These are phyloP conservation scores for Drosophila yakuba DNA, from an alignment of 1,140 invertebrate genomes.

Conservation along the genomic window DNA sequence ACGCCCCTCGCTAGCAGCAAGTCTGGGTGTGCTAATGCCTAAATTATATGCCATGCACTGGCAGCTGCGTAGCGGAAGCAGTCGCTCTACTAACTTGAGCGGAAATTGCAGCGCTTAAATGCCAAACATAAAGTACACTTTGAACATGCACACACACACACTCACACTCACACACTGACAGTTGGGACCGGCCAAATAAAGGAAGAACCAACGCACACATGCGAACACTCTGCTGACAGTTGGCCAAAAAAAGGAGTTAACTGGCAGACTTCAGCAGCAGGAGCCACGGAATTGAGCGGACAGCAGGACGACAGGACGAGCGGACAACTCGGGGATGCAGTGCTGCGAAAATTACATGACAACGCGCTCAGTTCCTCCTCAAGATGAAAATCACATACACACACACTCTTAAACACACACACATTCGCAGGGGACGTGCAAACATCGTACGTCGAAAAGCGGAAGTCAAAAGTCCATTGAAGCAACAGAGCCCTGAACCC, in stretches of 20 bases:
- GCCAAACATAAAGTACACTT: conserved; percentile 73
- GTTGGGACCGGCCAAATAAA: conserved; percentile 36
- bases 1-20: conserved; percentile 21
- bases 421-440: conserved; percentile 20
- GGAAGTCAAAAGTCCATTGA: conserved; percentile 71
- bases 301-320: conserved; percentile 13
- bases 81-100: conserved; percentile 72
- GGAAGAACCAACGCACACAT: conserved; percentile 27
- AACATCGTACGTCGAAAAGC: conserved; percentile 58
- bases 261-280: conserved; percentile 34
- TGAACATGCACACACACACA: neutral
- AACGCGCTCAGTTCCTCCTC: conserved; percentile 54
- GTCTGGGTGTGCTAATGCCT: conserved; percentile 68
- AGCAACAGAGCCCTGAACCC: conserved; percentile 26
- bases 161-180: conserved; percentile 6
- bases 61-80: conserved; percentile 70
- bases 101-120: conserved; percentile 82
- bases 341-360: conserved; percentile 73
- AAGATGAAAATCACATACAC: conserved; percentile 52
- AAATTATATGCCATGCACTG: conserved; percentile 77
- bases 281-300: conserved; percentile 29
- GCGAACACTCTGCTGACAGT: conserved; percentile 38
- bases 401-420: conserved; percentile 28
- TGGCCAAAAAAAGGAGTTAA: conserved; percentile 58
- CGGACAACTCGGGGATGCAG: conserved; percentile 19